Evolutionary conservation across 2,113 vertebrate species (phyloP).

Genomic region (Pachypanchax playfairii): DNA sequence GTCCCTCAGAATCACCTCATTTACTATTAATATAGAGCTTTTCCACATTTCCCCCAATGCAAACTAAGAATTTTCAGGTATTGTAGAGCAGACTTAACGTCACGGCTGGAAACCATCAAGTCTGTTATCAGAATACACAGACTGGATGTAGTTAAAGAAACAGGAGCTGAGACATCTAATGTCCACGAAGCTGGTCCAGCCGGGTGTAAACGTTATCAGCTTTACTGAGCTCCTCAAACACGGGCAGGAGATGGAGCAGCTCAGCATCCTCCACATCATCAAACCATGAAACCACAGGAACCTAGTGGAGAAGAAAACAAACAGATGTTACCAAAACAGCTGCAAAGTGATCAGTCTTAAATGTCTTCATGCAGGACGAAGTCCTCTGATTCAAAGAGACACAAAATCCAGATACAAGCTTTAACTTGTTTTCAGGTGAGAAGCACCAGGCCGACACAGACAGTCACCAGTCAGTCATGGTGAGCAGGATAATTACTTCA

Average conservation of each 20-base stretch:
- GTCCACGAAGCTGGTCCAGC: constrained; percentile 85
- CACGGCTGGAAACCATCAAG: constrained; percentile 9
- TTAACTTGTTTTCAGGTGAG: no score
- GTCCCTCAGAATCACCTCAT: constrained; percentile 36
- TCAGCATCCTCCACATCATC: constrained; percentile 90
- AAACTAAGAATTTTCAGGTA: constrained; percentile 17
- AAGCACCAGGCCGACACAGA: no score
- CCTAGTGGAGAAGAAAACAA: constrained; percentile 60
- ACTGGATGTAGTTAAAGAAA: background rate
- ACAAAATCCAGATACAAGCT: no score
- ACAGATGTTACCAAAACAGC: background rate
- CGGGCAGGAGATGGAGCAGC: constrained; percentile 87
- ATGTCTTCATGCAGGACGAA: no score
- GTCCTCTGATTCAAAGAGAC: no score
- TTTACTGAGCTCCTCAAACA: constrained; percentile 88
- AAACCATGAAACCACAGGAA: constrained; percentile 91
- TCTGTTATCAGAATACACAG: background rate
- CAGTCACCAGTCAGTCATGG: no score
- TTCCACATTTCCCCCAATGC: constrained; percentile 19
- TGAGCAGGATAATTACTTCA: no score
- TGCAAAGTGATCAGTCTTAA: no score
- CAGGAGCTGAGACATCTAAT: constrained; percentile 56
- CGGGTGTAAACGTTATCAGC: constrained; percentile 85
- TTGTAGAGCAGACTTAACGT: constrained; percentile 22
- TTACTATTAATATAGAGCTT: constrained; percentile 22